Conservation (phyloP, 1,140 invertebrate genomes). For the Diachasma alloeum region DNA sequence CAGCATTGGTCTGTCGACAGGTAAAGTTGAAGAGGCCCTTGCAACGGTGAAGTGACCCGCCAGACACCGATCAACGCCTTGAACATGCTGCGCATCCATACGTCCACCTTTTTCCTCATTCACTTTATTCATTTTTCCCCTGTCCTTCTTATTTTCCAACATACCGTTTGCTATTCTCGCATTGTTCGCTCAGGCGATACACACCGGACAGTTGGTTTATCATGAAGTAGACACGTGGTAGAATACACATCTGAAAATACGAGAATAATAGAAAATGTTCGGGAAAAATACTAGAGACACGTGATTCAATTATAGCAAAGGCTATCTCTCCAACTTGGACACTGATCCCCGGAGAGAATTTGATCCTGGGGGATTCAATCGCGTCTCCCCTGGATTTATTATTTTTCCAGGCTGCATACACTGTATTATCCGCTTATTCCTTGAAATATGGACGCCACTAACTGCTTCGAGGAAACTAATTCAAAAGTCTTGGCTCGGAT, state of each 20-base stretch:
- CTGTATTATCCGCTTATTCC: not conserved
- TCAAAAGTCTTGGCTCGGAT: not conserved
- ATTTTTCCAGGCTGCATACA: not conserved
- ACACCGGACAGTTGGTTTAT: not conserved
- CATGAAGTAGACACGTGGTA: not conserved
- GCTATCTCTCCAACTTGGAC: not conserved
- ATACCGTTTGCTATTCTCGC: not conserved
- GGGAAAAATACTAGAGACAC: not conserved
- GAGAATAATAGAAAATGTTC: not conserved
- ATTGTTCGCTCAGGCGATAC: not conserved
- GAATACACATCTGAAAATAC: not conserved
- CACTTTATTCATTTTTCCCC: not conserved
- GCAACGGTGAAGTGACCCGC: constrained; percentile 58
- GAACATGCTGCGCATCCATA: constrained; percentile 32
- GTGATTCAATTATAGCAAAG: not conserved
- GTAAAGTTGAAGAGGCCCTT: constrained; percentile 27
- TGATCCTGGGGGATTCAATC: not conserved
- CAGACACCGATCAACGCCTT: constrained; percentile 57
- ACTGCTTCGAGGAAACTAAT: not conserved
- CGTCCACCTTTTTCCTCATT: constrained; percentile 19
- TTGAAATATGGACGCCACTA: not conserved
- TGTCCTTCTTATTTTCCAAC: not conserved
- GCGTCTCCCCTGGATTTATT: not conserved
- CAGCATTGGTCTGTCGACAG: not conserved
- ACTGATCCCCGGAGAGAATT: not conserved